These are phyloP conservation scores for Erithacus rubecula DNA, from an alignment of 2,797 vertebrate genomes.

Conservation along the genomic window DNA sequence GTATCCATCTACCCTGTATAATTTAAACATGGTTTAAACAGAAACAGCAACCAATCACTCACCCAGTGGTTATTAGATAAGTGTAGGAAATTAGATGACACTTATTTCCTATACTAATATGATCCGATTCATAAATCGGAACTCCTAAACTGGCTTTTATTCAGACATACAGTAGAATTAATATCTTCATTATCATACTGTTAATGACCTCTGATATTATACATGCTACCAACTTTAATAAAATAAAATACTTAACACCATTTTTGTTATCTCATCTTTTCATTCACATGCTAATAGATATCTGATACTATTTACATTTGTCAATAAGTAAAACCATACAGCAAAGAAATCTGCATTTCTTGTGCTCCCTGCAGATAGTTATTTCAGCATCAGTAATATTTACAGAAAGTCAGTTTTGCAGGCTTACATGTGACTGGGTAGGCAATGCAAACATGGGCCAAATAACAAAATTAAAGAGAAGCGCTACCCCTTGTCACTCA, in stretches of 20 bases:
- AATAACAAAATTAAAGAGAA: neutral
- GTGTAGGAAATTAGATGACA: conserved; percentile 1
- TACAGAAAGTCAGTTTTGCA: fast-evolving
- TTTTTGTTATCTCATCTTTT: neutral
- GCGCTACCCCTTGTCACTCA: neutral
- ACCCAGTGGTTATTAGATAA: neutral
- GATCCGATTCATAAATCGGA: neutral
- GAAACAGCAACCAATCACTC: neutral
- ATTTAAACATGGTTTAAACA: neutral
- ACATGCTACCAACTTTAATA: neutral
- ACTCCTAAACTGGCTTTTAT: neutral
- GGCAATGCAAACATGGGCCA: neutral
- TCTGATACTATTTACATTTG: neutral
- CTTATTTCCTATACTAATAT: neutral
- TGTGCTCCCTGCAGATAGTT: neutral
- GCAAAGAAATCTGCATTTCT: neutral
- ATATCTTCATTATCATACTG: neutral
- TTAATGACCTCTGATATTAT: neutral
- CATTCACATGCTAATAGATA: neutral
- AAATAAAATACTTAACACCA: neutral
- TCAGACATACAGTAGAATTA: neutral
- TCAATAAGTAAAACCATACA: neutral
- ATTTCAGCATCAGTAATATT: neutral
- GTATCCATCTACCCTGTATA: neutral
- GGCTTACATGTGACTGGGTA: neutral